Conservation (phyloP, 2,797 vertebrate genomes). For the Natrix natrix region DNA sequence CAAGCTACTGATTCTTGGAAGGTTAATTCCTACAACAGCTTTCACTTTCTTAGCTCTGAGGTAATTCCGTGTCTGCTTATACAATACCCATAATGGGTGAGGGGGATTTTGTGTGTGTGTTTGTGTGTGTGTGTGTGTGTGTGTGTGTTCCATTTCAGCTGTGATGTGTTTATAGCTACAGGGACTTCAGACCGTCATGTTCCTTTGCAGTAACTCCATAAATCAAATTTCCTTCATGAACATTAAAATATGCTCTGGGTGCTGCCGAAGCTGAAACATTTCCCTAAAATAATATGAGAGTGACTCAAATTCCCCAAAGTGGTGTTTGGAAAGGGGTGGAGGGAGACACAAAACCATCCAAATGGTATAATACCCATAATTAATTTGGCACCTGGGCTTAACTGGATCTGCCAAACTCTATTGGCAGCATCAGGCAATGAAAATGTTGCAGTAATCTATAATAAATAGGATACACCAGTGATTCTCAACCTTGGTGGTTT, state of each 20-base stretch:
- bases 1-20: neutral
- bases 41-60: neutral
- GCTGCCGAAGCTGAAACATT: neutral
- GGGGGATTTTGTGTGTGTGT: neutral
- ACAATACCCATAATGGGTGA: neutral
- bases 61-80: neutral
- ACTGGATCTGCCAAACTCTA: neutral
- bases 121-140: neutral
- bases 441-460: constrained; percentile 18
- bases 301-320: neutral
- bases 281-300: neutral
- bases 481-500: neutral
- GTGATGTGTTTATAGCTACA: neutral
- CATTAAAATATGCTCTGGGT: neutral
- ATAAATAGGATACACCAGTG: neutral
- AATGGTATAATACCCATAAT: neutral
- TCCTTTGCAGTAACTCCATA: neutral
- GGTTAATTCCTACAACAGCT: neutral
- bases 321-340: neutral
- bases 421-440: neutral
- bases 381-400: neutral
- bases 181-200: neutral
- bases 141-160: neutral
- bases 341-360: neutral
- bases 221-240: neutral